Percentiles rank a stretch among this genome's conserved stretches.
phyloP scores from a whole-genome alignment of 2,888 invertebrate species.

The Cremastinae sp. region DNA sequence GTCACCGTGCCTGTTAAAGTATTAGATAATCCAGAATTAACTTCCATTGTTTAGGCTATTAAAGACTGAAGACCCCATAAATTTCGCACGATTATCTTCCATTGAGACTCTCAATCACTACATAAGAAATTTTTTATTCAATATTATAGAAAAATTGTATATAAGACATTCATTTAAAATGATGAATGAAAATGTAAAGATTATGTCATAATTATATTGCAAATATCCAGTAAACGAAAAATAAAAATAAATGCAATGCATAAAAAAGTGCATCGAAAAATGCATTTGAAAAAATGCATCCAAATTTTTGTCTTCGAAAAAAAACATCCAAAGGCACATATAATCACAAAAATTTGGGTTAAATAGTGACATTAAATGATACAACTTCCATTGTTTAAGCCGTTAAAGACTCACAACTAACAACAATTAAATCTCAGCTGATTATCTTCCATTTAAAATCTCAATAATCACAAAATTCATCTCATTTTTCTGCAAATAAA shows the following conservation, averaged over 20 bases:
- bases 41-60: slow-evolving; percentile 23
- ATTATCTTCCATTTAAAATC: neutral
- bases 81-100: neutral
- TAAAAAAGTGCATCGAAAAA: no score
- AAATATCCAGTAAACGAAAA: no score
- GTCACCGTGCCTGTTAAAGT: slow-evolving; percentile 48
- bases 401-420: neutral
- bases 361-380: slow-evolving; percentile 21
- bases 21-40: slow-evolving; percentile 50
- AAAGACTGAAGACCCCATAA: slow-evolving; percentile 4
- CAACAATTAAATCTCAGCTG: neutral
- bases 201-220: no score
- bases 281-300: no score
- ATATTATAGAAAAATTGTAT: neutral
- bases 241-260: no score
- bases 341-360: slow-evolving; percentile 47
- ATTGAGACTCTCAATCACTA: neutral
- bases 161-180: no score
- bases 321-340: no score
- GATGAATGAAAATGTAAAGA: neutral
- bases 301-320: no score
- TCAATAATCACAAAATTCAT: no score
- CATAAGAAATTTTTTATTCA: neutral
- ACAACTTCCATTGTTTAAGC: slow-evolving; percentile 21
- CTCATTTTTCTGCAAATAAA: neutral